A percentile compares a stretch with the other conserved stretches of the same genome.
Evolutionary conservation across 2,113 vertebrate species (phyloP).

Genomic region (Camarhynchus parvulus): DNA sequence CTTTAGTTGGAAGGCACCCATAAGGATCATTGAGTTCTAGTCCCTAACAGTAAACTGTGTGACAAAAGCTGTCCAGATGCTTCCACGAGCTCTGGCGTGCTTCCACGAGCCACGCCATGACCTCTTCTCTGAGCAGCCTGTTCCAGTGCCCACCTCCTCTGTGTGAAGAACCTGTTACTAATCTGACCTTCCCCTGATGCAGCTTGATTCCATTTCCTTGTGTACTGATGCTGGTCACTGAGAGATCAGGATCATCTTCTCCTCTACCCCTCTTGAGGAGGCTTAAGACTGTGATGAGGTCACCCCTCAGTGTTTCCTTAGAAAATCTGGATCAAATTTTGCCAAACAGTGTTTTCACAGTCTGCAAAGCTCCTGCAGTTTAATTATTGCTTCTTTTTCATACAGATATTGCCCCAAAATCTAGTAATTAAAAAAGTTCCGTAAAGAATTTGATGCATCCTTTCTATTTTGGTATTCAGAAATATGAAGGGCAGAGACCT

Average conservation of each 20-base stretch:
- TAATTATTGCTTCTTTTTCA: background rate
- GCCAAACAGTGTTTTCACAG: background rate
- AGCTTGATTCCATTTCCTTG: accelerated
- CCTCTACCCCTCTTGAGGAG: accelerated
- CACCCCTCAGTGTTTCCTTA: background rate
- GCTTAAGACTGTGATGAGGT: background rate
- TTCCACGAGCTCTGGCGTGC: background rate
- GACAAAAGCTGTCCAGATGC: background rate
- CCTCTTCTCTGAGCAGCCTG: background rate
- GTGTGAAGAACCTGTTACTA: background rate
- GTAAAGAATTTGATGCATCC: background rate
- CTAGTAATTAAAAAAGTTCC: background rate
- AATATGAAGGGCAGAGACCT: background rate
- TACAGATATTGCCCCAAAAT: background rate
- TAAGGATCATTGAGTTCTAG: background rate
- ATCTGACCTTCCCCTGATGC: background rate
- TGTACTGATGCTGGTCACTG: accelerated
- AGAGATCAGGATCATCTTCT: background rate
- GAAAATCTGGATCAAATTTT: background rate
- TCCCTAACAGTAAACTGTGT: background rate
- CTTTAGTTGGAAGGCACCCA: background rate
- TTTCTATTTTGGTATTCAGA: background rate
- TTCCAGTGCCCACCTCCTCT: background rate
- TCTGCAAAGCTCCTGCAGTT: background rate
- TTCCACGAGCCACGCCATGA: background rate